A percentile compares a stretch with the other conserved stretches of the same genome.
Evolutionary conservation across 2,888 invertebrate genomes (phyloP).

Genomic region (Pediacus dermestoides): DNA sequence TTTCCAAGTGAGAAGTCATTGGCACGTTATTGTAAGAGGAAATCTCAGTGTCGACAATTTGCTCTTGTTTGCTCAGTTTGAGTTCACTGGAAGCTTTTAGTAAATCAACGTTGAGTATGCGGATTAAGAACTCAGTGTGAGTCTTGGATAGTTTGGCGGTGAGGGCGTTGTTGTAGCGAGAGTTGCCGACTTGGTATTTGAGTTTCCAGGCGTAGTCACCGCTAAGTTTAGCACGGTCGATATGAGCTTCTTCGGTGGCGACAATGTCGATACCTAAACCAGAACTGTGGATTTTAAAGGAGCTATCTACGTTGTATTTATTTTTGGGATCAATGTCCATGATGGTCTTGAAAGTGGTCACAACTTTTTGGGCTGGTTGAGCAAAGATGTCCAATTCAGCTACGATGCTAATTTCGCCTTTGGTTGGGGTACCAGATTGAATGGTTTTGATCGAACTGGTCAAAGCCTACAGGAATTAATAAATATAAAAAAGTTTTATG

Average conservation of each 20-base stretch:
- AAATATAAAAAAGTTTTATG: background rate
- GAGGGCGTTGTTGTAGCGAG: conserved; percentile 32
- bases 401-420: conserved; percentile 48
- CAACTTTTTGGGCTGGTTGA: conserved; percentile 57
- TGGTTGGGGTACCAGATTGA: conserved; percentile 35
- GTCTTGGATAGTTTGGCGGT: conserved; percentile 28
- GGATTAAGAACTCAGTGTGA: conserved; percentile 36
- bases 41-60: conserved; percentile 54
- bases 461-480: conserved; percentile 26
- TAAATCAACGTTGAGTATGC: conserved; percentile 53
- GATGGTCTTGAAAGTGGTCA: conserved; percentile 39
- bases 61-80: conserved; percentile 52
- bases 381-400: conserved; percentile 59
- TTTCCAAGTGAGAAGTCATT: conserved; percentile 50
- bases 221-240: conserved; percentile 21
- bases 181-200: conserved; percentile 30
- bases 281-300: conserved; percentile 49
- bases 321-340: conserved; percentile 22
- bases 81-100: conserved; percentile 54
- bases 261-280: conserved; percentile 40
- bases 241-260: conserved; percentile 22
- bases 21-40: conserved; percentile 55
- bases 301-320: conserved; percentile 46
- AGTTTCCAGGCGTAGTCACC: conserved; percentile 24
- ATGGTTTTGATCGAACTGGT: conserved; percentile 22